phyloP scores from a whole-genome alignment of 2,113 vertebrate genomes.

The Tragelaphus scriptus region DNA sequence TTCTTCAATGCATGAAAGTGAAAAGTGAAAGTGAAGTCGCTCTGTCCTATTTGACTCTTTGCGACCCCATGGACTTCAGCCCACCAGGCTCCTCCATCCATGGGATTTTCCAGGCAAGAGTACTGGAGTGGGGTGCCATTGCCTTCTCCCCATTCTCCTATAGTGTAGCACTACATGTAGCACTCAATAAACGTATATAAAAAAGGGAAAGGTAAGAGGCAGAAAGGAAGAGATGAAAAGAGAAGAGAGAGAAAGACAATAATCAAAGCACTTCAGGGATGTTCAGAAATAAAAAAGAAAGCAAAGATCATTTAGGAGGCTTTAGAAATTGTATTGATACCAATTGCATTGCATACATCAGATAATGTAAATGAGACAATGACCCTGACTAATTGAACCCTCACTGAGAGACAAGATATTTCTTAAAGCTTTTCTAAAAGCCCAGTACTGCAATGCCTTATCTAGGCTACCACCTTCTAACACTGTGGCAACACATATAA shows the following conservation, averaged over 20 bases:
- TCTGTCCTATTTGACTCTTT: too few species aligned
- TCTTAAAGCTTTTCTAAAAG: conserved; percentile 1
- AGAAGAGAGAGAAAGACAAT: neutral
- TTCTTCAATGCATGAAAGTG: too few species aligned
- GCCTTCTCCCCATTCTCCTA: neutral
- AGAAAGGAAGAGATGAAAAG: neutral
- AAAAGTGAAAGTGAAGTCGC: too few species aligned
- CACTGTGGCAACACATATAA: conserved; percentile 29
- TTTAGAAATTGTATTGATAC: neutral
- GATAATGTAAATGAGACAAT: neutral
- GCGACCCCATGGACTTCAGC: too few species aligned
- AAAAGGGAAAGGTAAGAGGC: neutral
- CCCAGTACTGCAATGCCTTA: neutral
- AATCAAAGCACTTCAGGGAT: neutral
- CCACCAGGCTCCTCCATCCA: too few species aligned
- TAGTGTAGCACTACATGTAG: neutral
- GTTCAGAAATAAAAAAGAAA: neutral
- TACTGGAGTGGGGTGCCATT: too few species aligned
- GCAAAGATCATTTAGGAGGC: neutral
- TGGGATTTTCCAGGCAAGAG: too few species aligned
- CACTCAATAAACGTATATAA: neutral
- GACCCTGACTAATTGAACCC: neutral
- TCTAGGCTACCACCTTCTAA: conserved; percentile 41
- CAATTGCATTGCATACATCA: neutral
- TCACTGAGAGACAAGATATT: neutral